Evolutionary conservation across 2,797 vertebrate species (phyloP), one percentile per base, ranked within the genome.

Genomic region (Percopsis omiscomaycus): DNA sequence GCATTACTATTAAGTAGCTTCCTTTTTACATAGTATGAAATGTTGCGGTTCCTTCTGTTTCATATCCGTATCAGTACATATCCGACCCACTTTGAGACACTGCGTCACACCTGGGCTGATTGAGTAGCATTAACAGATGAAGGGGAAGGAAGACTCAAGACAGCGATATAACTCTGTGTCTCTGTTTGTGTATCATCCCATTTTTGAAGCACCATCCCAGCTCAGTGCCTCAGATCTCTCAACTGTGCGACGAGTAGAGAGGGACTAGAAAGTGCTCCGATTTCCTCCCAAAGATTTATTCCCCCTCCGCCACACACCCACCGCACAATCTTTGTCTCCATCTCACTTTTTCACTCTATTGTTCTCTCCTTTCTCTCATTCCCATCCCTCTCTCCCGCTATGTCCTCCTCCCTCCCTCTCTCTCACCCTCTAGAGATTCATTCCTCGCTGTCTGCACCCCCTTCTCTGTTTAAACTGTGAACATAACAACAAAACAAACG

Each of bases 401-500:
- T 9, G 37, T 78, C 72, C 56, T 59, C 62, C 63, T 69, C 56
- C 42, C 57, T 69, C 59, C 14, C 64, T 75, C 48, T 62, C 67
- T 68, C 71, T 57, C 64, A 55, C 3, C 76, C 78, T 84, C 77
- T 61, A 44, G 82, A 86, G 81, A 83, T 79, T 77, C 69, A 13
- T 81, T 77, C 68, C 71, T 80, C 61, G 42, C 73, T 81, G 77
- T 77, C 77, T 73, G 77, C 74, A 54, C 86, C 88, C 76, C 59
- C 72, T 79, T 80, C 69, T 78, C 80, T 83, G 80, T 86, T 87
- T 84, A 85, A 87, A 86, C 84, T 80, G 75, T 75, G 79, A 89
- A 86, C 84, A 86, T 89, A 80, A 79, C 84, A 88, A 82, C 82
- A 89, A 80, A 90, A 83, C 82, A 88, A 86, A 88, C 78, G 51